Conservation (phyloP, 2,888 invertebrate species). For the Oasisia sp. region DNA sequence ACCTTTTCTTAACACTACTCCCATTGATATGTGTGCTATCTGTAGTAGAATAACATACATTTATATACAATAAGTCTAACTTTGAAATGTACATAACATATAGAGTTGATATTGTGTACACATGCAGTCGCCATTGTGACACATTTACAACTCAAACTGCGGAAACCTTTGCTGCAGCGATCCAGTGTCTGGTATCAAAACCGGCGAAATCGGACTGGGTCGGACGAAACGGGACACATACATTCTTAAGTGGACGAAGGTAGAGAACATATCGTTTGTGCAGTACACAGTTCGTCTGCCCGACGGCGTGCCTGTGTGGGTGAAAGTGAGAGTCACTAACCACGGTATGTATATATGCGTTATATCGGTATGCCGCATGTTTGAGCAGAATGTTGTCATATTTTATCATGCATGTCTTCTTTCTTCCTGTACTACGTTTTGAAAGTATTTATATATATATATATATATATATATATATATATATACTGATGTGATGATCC, state of each 20-base stretch:
- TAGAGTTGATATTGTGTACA: no score
- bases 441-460: no score
- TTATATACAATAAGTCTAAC: background rate
- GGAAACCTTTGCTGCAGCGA: slow-evolving; percentile 45
- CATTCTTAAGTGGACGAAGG: slow-evolving; percentile 41
- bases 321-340: slow-evolving; percentile 44
- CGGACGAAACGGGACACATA: slow-evolving; percentile 45
- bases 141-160: background rate
- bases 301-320: slow-evolving; percentile 51
- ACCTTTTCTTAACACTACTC: no score
- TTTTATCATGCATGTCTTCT: no score
- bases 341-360: background rate
- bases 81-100: background rate
- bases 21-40: no score
- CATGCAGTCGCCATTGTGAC: background rate
- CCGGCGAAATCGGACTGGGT: slow-evolving; percentile 47
- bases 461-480: no score
- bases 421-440: no score
- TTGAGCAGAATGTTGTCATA: no score
- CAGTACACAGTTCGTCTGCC: slow-evolving; percentile 40
- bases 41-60: background rate
- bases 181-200: slow-evolving; percentile 45
- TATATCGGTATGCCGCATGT: no score
- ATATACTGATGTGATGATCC: no score
- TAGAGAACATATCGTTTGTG: slow-evolving; percentile 28